Conservation (phyloP, 2,888 invertebrate genomes). For the Chironomus riparius region DNA sequence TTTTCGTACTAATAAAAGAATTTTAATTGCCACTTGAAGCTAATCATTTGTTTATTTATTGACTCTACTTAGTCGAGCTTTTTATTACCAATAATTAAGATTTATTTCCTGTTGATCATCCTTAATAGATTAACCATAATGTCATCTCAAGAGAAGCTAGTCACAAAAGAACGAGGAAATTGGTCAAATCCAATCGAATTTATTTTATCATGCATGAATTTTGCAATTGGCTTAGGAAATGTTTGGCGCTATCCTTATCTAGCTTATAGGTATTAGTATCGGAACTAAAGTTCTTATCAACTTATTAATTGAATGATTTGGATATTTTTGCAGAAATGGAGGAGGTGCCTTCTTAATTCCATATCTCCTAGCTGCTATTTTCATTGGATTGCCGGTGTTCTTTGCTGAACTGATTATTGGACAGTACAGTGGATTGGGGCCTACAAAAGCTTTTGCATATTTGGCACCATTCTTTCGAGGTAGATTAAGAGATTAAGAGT, state of each 20-base stretch:
- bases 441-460: slow-evolving; percentile 52
- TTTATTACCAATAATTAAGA: too few species aligned
- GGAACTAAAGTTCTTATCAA: slow-evolving; percentile 28
- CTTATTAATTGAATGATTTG: too few species aligned
- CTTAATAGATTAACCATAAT: too few species aligned
- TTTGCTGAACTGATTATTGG: slow-evolving; percentile 70
- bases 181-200: slow-evolving; percentile 32
- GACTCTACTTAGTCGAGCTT: too few species aligned
- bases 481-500: too few species aligned
- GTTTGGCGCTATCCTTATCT: slow-evolving; percentile 33
- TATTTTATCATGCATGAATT: slow-evolving; percentile 31
- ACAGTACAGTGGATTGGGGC: slow-evolving; percentile 68
- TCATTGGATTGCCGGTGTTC: slow-evolving; percentile 71
- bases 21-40: too few species aligned
- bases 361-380: slow-evolving; percentile 62
- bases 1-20: too few species aligned
- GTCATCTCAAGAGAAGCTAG: too few species aligned
- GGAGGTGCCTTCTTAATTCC: slow-evolving; percentile 68
- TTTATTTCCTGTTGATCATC: too few species aligned
- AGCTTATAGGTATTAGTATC: slow-evolving; percentile 31
- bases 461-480: slow-evolving; percentile 47
- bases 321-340: not conserved
- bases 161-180: slow-evolving; percentile 29
- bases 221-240: slow-evolving; percentile 31
- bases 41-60: too few species aligned